phyloP scores from a whole-genome alignment of 2,113 vertebrate genomes.

The Loxodonta africana region DNA sequence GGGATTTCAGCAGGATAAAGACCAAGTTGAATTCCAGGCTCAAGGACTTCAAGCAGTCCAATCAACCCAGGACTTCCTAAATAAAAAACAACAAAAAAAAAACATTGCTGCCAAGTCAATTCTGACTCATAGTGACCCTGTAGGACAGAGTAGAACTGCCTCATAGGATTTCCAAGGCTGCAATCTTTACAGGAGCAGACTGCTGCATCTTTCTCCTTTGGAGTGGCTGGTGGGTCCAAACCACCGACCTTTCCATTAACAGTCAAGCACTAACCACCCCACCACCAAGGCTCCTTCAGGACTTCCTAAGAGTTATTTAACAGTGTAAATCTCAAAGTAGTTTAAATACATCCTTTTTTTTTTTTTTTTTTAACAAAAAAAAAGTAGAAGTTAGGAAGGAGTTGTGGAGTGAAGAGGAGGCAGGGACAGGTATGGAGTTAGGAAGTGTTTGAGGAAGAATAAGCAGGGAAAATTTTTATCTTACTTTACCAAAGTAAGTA shows the following conservation, averaged over 20 bases:
- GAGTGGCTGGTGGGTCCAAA: no score
- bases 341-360: background rate
- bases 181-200: no score
- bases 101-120: no score
- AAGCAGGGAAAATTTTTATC: background rate
- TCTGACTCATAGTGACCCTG: no score
- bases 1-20: background rate
- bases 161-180: no score
- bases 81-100: no score
- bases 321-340: background rate
- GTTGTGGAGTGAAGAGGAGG: background rate
- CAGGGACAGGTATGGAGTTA: background rate
- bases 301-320: background rate
- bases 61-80: background rate
- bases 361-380: no score
- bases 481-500: background rate
- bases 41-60: background rate
- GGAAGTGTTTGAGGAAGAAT: background rate
- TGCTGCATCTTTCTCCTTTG: no score
- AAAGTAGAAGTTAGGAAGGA: background rate
- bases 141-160: no score
- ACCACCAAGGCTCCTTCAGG: no score
- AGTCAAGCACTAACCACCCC: no score
- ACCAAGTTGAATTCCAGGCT: background rate
- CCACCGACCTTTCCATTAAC: no score